Conservation (phyloP, 2,113 vertebrate species). For the Plotosus lineatus region DNA sequence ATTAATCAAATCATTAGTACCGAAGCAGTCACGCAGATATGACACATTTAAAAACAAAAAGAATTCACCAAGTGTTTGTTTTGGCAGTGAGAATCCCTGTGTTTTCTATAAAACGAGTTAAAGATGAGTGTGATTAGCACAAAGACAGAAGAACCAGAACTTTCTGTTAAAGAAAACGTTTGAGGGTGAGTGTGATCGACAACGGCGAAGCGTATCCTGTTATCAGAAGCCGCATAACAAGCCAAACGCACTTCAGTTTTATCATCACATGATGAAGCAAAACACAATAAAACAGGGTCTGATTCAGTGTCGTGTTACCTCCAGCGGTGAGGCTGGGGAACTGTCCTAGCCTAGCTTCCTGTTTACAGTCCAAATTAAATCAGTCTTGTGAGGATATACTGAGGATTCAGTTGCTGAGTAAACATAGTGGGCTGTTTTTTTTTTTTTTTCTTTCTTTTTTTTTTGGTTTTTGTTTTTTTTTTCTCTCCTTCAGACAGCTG, state of each 20-base stretch:
- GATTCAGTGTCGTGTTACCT: not conserved
- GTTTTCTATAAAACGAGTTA: not conserved
- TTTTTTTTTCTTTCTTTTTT: too few species aligned
- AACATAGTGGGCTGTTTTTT: not conserved
- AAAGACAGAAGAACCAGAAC: not conserved
- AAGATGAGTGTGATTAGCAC: not conserved
- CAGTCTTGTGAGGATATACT: slow-evolving; percentile 22
- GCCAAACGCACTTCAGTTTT: not conserved
- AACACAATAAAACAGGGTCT: slow-evolving; percentile 19
- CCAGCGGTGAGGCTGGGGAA: not conserved
- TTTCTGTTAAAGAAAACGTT: not conserved
- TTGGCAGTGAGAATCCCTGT: not conserved
- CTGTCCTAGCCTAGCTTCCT: slow-evolving; percentile 8
- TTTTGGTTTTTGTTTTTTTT: too few species aligned
- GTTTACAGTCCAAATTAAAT: slow-evolving; percentile 31
- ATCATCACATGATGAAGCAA: not conserved
- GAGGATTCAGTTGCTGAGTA: slow-evolving; percentile 2
- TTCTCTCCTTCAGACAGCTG: slow-evolving; percentile 4
- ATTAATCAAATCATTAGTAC: not conserved
- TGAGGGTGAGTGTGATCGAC: not conserved
- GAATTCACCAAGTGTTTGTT: not conserved
- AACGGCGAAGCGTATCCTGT: not conserved
- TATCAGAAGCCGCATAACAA: not conserved
- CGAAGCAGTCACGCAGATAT: not conserved
- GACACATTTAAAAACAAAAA: not conserved